A percentile compares a stretch with the other conserved stretches of the same genome.
Evolutionary conservation across 2,113 vertebrate species (phyloP).

Genomic region (Peromyscus californicus): DNA sequence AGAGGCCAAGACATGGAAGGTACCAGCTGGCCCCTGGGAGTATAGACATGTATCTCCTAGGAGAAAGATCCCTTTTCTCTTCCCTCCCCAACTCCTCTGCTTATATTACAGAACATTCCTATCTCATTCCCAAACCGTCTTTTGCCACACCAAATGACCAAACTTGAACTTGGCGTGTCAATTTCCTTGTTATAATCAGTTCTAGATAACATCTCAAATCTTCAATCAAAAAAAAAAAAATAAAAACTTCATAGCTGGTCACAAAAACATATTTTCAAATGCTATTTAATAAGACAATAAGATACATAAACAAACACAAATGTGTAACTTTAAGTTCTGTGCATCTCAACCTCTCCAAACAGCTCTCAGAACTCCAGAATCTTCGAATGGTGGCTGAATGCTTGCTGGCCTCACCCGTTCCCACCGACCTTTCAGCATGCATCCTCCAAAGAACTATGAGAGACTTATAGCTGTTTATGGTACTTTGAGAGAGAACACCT

Average conservation of each 20-base stretch:
- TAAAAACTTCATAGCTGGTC: neutral
- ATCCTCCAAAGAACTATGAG: neutral
- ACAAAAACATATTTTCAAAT: conserved; percentile 9
- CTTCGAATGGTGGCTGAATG: neutral
- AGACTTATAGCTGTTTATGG: neutral
- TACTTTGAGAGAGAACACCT: neutral
- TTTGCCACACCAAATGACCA: neutral
- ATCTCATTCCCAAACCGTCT: neutral
- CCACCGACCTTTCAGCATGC: neutral
- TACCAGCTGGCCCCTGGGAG: neutral
- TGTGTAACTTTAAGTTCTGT: neutral
- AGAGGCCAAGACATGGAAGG: conserved; percentile 30
- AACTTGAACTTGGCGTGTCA: neutral
- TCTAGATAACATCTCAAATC: neutral
- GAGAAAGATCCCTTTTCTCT: neutral
- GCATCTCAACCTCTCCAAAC: neutral
- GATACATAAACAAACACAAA: neutral
- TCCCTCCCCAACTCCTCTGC: neutral
- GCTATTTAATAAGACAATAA: neutral
- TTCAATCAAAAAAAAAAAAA: conserved; percentile 3
- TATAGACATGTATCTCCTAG: neutral
- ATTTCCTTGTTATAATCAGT: conserved; percentile 12
- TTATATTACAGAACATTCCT: neutral
- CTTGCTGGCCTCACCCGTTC: neutral
- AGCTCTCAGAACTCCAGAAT: conserved; percentile 4